Conservation (phyloP, 2,888 invertebrate species). For the Patella caerulea region DNA sequence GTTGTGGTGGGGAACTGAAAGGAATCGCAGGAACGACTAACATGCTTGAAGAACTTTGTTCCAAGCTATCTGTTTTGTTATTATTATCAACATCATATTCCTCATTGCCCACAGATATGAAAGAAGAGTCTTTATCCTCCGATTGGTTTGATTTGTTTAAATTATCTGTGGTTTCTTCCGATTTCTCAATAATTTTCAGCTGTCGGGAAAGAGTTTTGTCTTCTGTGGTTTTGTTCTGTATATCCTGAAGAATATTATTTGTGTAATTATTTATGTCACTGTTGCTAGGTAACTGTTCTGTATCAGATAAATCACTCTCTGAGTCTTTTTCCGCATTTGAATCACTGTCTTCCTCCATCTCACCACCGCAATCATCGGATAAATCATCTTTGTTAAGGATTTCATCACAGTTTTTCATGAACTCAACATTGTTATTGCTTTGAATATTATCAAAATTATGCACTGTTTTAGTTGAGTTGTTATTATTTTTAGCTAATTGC, state of each 20-base stretch:
- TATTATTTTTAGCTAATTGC: conserved; percentile 19
- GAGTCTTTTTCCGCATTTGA: not conserved
- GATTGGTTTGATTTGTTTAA: not conserved
- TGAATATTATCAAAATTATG: conserved; percentile 12
- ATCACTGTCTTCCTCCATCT: not conserved
- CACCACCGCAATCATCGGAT: conserved; percentile 12
- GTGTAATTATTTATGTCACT: not conserved
- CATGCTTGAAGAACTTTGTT: conserved; percentile 17
- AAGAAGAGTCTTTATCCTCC: not conserved
- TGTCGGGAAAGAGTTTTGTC: not conserved
- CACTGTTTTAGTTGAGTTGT: conserved; percentile 13
- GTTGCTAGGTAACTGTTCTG: not conserved
- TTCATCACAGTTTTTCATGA: conserved; percentile 3
- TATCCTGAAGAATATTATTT: not conserved
- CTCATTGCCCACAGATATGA: conserved; percentile 2
- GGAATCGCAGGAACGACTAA: not conserved
- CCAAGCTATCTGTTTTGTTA: not conserved
- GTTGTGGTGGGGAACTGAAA: not conserved
- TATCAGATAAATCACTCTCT: no score
- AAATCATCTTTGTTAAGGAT: not conserved
- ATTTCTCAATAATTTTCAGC: no score
- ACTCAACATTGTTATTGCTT: conserved; percentile 14
- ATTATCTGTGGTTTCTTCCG: no score
- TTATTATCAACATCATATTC: conserved; percentile 5
- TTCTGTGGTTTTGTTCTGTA: not conserved